These are phyloP conservation scores for Philopedon plagiatum DNA, from an alignment of 2,888 invertebrate genomes.

Conservation along the genomic window DNA sequence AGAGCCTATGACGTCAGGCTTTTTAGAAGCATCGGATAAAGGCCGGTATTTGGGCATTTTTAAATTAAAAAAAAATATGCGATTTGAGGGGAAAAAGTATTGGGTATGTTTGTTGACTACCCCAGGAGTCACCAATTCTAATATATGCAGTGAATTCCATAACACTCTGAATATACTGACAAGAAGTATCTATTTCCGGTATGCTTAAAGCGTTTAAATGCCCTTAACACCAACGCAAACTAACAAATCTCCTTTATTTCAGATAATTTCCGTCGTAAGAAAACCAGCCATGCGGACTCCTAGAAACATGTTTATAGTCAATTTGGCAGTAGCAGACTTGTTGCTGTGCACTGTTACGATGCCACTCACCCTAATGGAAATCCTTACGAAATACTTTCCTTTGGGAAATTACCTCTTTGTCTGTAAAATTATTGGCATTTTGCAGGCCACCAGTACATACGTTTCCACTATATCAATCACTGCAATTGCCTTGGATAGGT, in stretches of 20 bases:
- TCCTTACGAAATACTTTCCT: conserved; percentile 89
- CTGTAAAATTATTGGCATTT: conserved; percentile 89
- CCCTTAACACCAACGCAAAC: background rate
- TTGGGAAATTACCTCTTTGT: conserved; percentile 83
- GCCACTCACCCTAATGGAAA: conserved; percentile 90
- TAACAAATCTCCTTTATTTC: conserved; percentile 33
- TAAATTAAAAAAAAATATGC: too few relatives aligned
- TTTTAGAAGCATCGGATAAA: too few relatives aligned
- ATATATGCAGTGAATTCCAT: too few relatives aligned
- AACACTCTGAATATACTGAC: too few relatives aligned
- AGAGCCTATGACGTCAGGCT: too few relatives aligned
- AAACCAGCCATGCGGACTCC: conserved; percentile 93
- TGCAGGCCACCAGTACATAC: conserved; percentile 92
- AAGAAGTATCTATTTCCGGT: too few relatives aligned
- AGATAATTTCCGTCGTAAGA: conserved; percentile 77
- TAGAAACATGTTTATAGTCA: conserved; percentile 93
- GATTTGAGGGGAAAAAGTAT: too few relatives aligned
- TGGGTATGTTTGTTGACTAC: too few relatives aligned
- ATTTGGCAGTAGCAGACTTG: conserved; percentile 89
- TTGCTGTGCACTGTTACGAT: conserved; percentile 91
- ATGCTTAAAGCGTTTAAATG: background rate
- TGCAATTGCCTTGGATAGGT: conserved; percentile 89
- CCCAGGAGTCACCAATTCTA: too few relatives aligned
- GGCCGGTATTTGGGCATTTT: too few relatives aligned
- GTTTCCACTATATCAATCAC: conserved; percentile 95